Conservation (phyloP, 2,888 invertebrate genomes). For the Trilocha varians region DNA sequence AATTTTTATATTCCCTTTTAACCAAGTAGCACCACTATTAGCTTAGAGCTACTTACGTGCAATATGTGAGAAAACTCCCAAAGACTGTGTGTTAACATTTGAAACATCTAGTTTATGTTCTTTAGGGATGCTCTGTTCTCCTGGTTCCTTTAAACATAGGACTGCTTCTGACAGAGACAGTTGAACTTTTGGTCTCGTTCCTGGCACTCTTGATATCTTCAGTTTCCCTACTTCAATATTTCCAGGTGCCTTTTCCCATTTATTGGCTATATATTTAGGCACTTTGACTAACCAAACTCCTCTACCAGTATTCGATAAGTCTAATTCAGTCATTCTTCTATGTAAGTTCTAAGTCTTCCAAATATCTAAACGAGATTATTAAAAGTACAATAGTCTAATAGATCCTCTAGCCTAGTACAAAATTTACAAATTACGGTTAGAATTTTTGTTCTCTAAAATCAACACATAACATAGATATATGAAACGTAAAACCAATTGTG, state of each 20-base stretch:
- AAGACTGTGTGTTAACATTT: constrained; percentile 90
- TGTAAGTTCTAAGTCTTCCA: constrained; percentile 1
- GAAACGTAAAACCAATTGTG: too few species aligned
- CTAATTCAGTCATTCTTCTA: constrained; percentile 74
- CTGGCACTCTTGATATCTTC: constrained; percentile 85
- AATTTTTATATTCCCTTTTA: background rate
- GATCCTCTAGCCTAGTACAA: too few species aligned
- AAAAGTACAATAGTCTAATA: too few species aligned
- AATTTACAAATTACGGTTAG: too few species aligned
- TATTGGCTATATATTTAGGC: constrained; percentile 95
- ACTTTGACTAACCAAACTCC: constrained; percentile 98
- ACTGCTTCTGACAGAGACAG: constrained; percentile 87
- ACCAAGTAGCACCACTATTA: background rate
- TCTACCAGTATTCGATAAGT: constrained; percentile 89
- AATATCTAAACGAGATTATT: too few species aligned
- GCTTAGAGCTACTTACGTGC: constrained; percentile 72
- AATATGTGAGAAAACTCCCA: constrained; percentile 93
- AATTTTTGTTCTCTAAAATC: too few species aligned
- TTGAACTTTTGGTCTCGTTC: constrained; percentile 90
- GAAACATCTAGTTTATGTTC: constrained; percentile 94
- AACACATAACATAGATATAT: too few species aligned
- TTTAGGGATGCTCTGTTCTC: constrained; percentile 88
- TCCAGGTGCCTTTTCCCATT: constrained; percentile 94
- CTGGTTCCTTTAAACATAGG: constrained; percentile 82
- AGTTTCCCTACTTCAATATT: constrained; percentile 95